Conservation (phyloP, 2,113 vertebrate genomes). For the Chloebia gouldiae region DNA sequence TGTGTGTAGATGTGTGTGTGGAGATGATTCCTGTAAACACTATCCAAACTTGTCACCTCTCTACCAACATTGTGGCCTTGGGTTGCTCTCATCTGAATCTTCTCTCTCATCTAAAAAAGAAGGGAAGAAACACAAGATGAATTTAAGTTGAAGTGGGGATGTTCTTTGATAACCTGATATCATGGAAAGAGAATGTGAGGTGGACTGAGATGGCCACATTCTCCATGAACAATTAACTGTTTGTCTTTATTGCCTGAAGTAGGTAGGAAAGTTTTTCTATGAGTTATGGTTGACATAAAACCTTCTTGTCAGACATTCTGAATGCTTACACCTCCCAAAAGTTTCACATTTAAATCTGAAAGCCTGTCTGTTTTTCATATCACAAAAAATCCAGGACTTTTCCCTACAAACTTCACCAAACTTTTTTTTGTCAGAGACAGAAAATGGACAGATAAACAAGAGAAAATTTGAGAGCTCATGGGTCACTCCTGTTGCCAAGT, state of each 20-base stretch:
- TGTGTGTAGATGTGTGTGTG: accelerated
- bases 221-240: neutral
- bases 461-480: neutral
- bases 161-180: neutral
- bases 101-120: neutral
- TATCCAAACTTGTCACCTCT: neutral
- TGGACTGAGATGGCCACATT: neutral
- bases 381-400: neutral
- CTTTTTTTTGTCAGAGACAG: neutral
- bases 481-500: neutral
- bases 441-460: neutral
- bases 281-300: neutral
- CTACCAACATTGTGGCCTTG: accelerated
- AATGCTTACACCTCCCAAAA: neutral
- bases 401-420: neutral
- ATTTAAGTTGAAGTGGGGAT: neutral
- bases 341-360: neutral
- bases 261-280: neutral
- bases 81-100: neutral
- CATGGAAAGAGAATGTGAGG: accelerated
- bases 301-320: neutral
- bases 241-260: neutral
- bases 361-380: neutral
- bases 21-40: neutral
- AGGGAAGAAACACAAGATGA: neutral